Evolutionary conservation across 2,113 vertebrate species (phyloP), one percentile per base, ranked within the genome.

Genomic region (Ploceus nigricollis): DNA sequence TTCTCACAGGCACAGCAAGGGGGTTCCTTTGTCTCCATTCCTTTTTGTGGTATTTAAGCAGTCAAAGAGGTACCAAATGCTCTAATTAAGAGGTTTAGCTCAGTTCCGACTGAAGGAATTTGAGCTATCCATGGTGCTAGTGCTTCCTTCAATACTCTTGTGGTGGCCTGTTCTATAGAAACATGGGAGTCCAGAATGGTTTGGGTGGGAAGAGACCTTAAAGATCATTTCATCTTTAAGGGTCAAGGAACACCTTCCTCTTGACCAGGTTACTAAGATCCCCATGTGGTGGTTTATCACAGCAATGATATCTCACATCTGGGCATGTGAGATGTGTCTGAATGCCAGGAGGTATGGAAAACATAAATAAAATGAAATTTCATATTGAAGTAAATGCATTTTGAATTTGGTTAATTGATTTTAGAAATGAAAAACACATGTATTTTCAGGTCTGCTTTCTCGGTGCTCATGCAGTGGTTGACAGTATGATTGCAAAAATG

Each of bases 111-210:
- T 11, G 9, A 12, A 82, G 37, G 12, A 88, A 45, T 28, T 30
- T n/a, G n/a, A 61, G 28, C 6, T 65, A 16, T 42, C 45, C 22
- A 11, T 25, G 48, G 13, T 39, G 23, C 39, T 3, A 30, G 9
- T 23, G 6, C 8, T 69, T 31, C 17, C 1, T 39, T 93, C 31
- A 79, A n/a, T 40, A 25, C 1, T 6, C 6, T 31, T 47, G 10
- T n/a, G 6, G 7, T 21, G 14, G 1, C 7, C 6, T 66, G 2
- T n/a, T 58, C 0, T 5, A 10, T 1, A 15, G 11, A 61, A 69
- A 35, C 15, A 14, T 9, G 22, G 40, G 40, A 87, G 3, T 6
- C 11, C 20, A n/a, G 30, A 42, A n/a, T 31, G 13, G 6, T 53
- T 53, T 68, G 24, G 7, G 6, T 25, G 31, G 39, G 24, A 60